Base-by-base conservation (phyloP, 2,888 invertebrate species). In the Chalcis sispes region DNA sequence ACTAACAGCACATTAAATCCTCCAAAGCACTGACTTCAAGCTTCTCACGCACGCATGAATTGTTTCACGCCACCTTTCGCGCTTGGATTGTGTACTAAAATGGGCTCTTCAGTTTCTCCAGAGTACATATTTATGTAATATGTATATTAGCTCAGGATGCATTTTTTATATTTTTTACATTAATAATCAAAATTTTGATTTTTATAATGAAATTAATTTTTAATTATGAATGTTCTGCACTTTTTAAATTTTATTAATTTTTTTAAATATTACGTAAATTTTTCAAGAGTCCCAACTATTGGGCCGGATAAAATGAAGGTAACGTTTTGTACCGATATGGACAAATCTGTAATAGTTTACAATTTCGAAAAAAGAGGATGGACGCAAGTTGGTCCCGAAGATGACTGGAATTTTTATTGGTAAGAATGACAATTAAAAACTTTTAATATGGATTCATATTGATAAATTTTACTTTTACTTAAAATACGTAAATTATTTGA, bases 321-420 rank as follows among this genome's bases (percentile, higher is more conserved):
- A 23, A 90, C 92, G 13, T 94, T 93, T 87, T 95, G 95, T 84
- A 95, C 95, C n/a, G 96, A 97, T 89, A 92, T 97, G 85, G 98
- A 98, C 85, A 98, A 97, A 89, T 97, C 97, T 25, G 97, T 98
- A 10, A 92, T 98, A 73, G 92, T 96, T 65, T 95, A 94, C 82
- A 98, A 97, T 89, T 98, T 98, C 86, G 96, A 97, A 82, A 95
- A 96, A 83, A 91, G 97, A 67, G 96, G 96, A 13, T 98, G 98
- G 98, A 89, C 91, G 8, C 94, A 95, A 88, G 97, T 96, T 0
- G 93, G 93, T 0, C 94, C 95, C 0, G 96, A 97, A 81, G 97
- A 97, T 84, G 96, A 97, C 83, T 98, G 98, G 98, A 97, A 98
- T 88, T 94, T 98, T 86, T 98, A 98, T 88, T 98, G 98, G 93